Conservation (phyloP, 2,797 vertebrate genomes). For the Microctenopoma steveboyesi region DNA sequence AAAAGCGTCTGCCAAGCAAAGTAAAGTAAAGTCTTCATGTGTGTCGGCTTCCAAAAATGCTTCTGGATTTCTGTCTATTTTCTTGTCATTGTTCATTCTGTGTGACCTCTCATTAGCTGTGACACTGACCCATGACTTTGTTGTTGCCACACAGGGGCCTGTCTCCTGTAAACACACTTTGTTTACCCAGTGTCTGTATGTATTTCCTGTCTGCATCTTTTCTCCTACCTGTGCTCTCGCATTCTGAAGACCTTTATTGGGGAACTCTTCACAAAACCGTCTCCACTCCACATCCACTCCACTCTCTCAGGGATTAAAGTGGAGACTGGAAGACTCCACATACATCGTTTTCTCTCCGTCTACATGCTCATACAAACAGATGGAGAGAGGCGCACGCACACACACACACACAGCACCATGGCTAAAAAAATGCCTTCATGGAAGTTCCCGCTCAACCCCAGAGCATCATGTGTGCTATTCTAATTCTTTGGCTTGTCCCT, state of each 20-base stretch:
- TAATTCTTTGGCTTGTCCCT: constrained; percentile 32
- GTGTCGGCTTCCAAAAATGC: not conserved
- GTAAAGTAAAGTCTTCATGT: not conserved
- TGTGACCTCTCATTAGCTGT: constrained; percentile 65
- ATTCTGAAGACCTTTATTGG: constrained; percentile 42
- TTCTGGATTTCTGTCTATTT: constrained; percentile 18
- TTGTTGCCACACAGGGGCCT: constrained; percentile 75
- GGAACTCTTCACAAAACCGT: constrained; percentile 48
- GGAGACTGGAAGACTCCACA: constrained; percentile 55
- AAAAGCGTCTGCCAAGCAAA: too few species aligned
- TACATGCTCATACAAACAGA: constrained; percentile 9
- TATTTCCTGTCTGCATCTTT: constrained; percentile 75
- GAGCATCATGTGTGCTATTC: constrained; percentile 30
- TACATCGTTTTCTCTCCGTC: constrained; percentile 14
- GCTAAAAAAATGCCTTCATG: constrained; percentile 21
- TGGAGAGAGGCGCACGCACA: not conserved
- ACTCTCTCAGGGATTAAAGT: constrained; percentile 62
- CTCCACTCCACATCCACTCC: constrained; percentile 50
- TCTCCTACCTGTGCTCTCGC: constrained; percentile 67
- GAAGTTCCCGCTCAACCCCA: constrained; percentile 20
- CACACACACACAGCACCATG: constrained; percentile 27
- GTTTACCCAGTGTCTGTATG: constrained; percentile 63
- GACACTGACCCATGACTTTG: constrained; percentile 74
- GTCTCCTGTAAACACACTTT: constrained; percentile 77
- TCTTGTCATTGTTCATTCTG: constrained; percentile 33